Evolutionary conservation across 2,797 vertebrate genomes (phyloP), one percentile per base, ranked within the genome.

Genomic region (Chlorospingus semifuscus): DNA sequence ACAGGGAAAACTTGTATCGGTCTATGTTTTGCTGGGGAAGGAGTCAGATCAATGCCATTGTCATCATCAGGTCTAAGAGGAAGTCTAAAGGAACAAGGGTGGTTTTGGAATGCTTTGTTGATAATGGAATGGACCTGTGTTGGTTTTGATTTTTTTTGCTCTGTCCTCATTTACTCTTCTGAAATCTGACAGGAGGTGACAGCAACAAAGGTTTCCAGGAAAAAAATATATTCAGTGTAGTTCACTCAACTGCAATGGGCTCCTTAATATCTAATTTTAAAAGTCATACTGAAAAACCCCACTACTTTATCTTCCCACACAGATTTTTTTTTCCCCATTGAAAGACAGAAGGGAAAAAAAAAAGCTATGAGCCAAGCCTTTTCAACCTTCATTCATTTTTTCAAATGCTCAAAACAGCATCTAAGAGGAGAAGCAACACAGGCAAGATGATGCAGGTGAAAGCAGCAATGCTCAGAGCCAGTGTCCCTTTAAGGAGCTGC

Each of bases 401-500:
- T 50, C 0, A 15, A 39, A 75, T 42, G 9, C 46, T 61, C 50
- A 41, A 16, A 29, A 42, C 42, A 49, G n/a, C 32, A 36, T 19
- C 30, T 29, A 39, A 61, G 23, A 63, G 4, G 12, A 76, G 12
- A 46, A 71, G 41, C 42, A 71, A 42, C 0, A 0, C 1, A 0
- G 20, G 37, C 41, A 27, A 29, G 61, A 37, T 1, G n/a, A 30
- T 21, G 52, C 36, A 37, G 41, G 41, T 64, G 49, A n/a, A 39
- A 87, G 57, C 15, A 16, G 6, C 0, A 15, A 37, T 23, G 53
- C n/a, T 56, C 41, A 17, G 36, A 49, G 8, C 20, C 60, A 27
- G 36, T 37, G 81, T 91, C 46, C 70, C 86, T 95, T 94, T 79
- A 60, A 95, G 91, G 74, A 27, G 46, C 70, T 72, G 81, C 76